Evolutionary conservation across 2,797 vertebrate genomes (phyloP).

Genomic region (Simalia tracyae): DNA sequence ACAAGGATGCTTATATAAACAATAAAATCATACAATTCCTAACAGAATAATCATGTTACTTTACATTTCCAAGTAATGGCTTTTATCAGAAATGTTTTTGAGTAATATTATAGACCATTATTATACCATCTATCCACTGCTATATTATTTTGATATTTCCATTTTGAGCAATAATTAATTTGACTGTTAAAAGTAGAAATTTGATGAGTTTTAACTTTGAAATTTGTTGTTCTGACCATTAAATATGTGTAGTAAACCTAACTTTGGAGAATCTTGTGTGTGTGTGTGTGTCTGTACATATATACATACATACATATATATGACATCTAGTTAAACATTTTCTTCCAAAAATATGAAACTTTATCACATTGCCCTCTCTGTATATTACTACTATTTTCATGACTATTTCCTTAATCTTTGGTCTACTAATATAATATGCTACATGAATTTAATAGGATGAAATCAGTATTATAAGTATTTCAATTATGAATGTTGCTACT

Average conservation of each 20-base stretch:
- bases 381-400: neutral
- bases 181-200: neutral
- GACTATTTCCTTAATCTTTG: neutral
- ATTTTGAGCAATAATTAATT: neutral
- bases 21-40: too few species aligned
- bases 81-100: too few species aligned
- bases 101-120: too few species aligned
- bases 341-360: neutral
- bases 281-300: neutral
- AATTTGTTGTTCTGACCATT: neutral
- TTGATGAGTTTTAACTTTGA: neutral
- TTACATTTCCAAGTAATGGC: too few species aligned
- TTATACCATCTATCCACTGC: too few species aligned
- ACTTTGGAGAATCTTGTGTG: neutral
- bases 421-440: neutral
- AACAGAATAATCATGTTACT: too few species aligned
- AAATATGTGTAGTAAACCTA: neutral
- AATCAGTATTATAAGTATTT: neutral
- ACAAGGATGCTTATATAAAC: too few species aligned
- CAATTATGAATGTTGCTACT: too few species aligned
- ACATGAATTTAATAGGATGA: neutral
- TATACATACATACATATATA: neutral
- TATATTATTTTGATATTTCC: too few species aligned
- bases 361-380: neutral
- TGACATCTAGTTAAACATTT: neutral